Percentiles rank a stretch among this genome's conserved stretches.
These are phyloP conservation scores for Crossocerus cetratus DNA, from an alignment of 2,888 invertebrate genomes.

Conservation along the genomic window DNA sequence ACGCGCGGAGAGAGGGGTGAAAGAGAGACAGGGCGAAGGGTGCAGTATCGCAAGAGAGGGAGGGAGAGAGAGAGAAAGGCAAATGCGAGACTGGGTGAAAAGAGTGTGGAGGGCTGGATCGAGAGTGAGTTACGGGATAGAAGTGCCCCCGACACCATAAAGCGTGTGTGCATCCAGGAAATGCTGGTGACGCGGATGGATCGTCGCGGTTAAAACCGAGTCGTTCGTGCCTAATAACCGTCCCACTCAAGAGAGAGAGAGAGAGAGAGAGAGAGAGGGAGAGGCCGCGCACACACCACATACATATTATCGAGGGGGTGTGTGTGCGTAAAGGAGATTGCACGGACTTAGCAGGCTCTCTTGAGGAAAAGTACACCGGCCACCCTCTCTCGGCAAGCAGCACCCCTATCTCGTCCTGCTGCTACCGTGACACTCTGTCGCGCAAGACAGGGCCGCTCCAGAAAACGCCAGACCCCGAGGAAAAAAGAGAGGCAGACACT, in stretches of 20 bases:
- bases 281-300: not conserved
- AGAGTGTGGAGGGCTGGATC: not conserved
- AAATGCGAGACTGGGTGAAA: not conserved
- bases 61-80: conserved; percentile 1
- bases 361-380: conserved; percentile 10
- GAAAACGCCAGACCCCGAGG: not conserved
- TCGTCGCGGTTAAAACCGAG: conserved; percentile 14
- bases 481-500: conserved; percentile 13
- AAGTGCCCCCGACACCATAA: conserved; percentile 12
- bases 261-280: too few relatives aligned
- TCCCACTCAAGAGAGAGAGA: conserved; percentile 22
- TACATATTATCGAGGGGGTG: not conserved
- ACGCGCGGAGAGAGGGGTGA: conserved; percentile 1
- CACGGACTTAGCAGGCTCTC: conserved; percentile 33
- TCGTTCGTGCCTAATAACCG: conserved; percentile 46
- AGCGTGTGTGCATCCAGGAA: conserved; percentile 30
- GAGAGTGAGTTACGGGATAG: conserved; percentile 14
- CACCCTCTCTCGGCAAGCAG: conserved; percentile 18
- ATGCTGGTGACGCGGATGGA: conserved; percentile 33
- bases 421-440: not conserved
- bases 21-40: not conserved
- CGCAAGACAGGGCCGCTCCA: not conserved
- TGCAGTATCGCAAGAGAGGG: not conserved
- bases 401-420: conserved; percentile 11
- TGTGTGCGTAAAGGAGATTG: conserved; percentile 30